phyloP scores from a whole-genome alignment of 2,888 invertebrate genomes.

The Eristalis tenax region DNA sequence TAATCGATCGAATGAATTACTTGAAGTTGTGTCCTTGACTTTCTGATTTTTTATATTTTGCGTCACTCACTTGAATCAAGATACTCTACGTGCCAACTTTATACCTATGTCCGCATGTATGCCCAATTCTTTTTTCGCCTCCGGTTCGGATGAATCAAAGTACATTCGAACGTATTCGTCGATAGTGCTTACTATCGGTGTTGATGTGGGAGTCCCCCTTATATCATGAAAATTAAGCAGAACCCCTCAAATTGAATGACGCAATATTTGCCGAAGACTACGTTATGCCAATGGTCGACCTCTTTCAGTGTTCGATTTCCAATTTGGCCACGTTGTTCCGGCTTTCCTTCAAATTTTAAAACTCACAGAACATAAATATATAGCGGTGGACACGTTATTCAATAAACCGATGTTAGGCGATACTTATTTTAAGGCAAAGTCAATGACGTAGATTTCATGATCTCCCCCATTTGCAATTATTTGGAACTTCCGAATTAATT shows the following conservation, averaged over 20 bases:
- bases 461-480: not conserved
- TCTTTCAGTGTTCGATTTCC: slow-evolving; percentile 22
- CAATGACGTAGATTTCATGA: not conserved
- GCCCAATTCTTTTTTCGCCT: not conserved
- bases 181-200: not conserved
- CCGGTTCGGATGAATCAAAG: not conserved
- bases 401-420: not conserved
- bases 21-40: slow-evolving; percentile 7
- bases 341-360: not conserved
- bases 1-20: not conserved
- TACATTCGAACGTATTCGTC: not conserved
- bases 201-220: not conserved
- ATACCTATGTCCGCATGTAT: not conserved
- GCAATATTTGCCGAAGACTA: slow-evolving; percentile 49
- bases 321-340: slow-evolving; percentile 1
- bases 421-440: not conserved
- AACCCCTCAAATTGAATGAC: slow-evolving; percentile 49
- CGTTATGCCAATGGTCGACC: slow-evolving; percentile 39
- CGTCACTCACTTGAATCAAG: not conserved
- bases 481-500: not conserved
- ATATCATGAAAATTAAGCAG: not conserved
- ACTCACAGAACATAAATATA: not conserved
- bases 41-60: not conserved
- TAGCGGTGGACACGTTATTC: not conserved
- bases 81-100: not conserved